Percentiles rank a stretch among this genome's conserved stretches.
Conservation (phyloP, 1,140 invertebrate genomes). For the Melitaea cinxia region DNA sequence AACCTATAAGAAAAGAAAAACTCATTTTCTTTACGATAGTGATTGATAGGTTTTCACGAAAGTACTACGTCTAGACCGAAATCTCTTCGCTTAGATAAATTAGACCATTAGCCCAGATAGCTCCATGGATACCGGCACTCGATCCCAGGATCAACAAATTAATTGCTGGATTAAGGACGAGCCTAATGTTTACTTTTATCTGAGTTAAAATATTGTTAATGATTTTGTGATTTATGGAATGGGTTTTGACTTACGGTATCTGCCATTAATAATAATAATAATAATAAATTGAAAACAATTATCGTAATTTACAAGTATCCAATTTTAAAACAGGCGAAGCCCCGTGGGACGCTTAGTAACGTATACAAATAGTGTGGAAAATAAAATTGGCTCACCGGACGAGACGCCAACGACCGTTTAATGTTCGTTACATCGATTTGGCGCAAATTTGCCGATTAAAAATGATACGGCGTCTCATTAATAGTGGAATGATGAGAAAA, state of each 20-base stretch:
- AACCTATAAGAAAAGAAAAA: background rate
- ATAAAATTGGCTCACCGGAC: constrained; percentile 8
- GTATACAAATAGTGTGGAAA: too few relatives aligned
- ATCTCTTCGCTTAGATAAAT: constrained; percentile 14
- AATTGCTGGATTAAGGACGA: constrained; percentile 1
- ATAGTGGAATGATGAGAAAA: constrained; percentile 19
- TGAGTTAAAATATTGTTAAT: too few relatives aligned
- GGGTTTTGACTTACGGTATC: too few relatives aligned
- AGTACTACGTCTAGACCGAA: constrained; percentile 19
- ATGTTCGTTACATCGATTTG: constrained; percentile 30
- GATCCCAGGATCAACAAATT: constrained; percentile 17
- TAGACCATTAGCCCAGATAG: constrained; percentile 5
- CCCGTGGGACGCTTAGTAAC: too few relatives aligned
- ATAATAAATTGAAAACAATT: too few relatives aligned
- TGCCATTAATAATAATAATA: too few relatives aligned
- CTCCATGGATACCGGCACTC: background rate
- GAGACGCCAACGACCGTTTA: constrained; percentile 24
- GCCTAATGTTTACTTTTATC: background rate
- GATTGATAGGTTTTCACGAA: background rate
- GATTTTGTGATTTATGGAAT: too few relatives aligned
- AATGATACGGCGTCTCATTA: constrained; percentile 27
- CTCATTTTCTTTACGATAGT: background rate
- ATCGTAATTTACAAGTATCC: too few relatives aligned
- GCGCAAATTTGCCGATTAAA: constrained; percentile 23
- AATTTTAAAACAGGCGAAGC: too few relatives aligned